Base-by-base conservation (phyloP, 1,140 invertebrate species). In the Drosophila micromelanica region DNA sequence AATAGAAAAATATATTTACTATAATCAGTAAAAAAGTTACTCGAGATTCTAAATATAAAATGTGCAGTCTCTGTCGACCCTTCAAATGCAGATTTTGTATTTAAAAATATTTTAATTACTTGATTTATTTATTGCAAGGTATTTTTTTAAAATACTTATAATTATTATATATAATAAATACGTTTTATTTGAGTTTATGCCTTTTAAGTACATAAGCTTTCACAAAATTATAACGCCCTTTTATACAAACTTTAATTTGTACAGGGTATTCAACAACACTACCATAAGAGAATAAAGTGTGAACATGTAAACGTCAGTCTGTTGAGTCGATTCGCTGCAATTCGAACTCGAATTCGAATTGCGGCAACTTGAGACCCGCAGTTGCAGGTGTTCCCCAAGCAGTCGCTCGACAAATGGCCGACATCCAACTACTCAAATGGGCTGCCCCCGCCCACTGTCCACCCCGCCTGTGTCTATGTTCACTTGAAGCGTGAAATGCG, bases 361-460 rank as follows among this genome's bases (percentile, higher is more conserved):
- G 38, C 11, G 5, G 57, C 35, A 67, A 79, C 42, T 45, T 23
- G 54, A 79, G 68, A 57, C 57, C 56, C 49, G 27, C 35, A 43
- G 46, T 30, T 82, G 76, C 82, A 87, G 82, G 82, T 87, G 82
- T 82, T 86, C 61, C 75, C 63, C 54, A 65, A 11, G 9, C n/a
- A 23, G 30, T 9, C 30, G n/a, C 15, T 46, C 43, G 60, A 23
- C 60, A 71, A 67, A 52, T 57, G 27, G 51, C 23, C 23, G 42
- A 45, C 35, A 45, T 7, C 45, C 17, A 61, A 42, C 40, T 15
- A 40, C 42, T 40, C 20, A 51, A 51, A 38, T 38, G 11, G 37
- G 20, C 37, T 4, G n/a, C 11, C n/a, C 11, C 40, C 27, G 20
- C 2, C 23, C 40, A 0, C n/a, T 0, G 17, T 6, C 2, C 23